Base-by-base conservation (phyloP, 2,113 vertebrate species). In the Brachionichthys hirsutus region DNA sequence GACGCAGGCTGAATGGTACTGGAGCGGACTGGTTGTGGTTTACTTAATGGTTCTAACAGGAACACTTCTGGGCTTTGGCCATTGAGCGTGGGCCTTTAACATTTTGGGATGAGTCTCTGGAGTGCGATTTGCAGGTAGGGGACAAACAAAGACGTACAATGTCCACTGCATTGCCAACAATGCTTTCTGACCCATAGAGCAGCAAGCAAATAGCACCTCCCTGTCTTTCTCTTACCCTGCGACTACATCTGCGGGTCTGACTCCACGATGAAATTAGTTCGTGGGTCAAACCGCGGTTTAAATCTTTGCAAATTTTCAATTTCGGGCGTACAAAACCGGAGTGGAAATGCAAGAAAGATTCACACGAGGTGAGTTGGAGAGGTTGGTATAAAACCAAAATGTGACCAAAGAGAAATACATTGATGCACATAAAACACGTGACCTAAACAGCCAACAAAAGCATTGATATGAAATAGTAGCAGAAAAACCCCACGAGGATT, bases 11-110 rank as follows among this genome's bases (percentile, higher is more conserved):
- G 22, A 44, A 50, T 20, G 49, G 49, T 12, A 22, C 24, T 56
- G 30, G 59, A 58, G 61, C 54, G 20, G 54, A 64, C 48, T 3
- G 17, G 41, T 20, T 55, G 70, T 62, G 59, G 52, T 54, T 61
- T 54, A 51, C 30, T 52, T 76, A 60, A 64, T 40, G 54, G 57
- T 12, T 76, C 55, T 60, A 44, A 63, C 40, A 60, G 58, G 11
- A 17, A 49, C 56, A 76, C 43, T 17, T 73, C 20, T 11, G 36
- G 64, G 57, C 50, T 17, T 6, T 24, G 30, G 16, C 13, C 54
- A 36, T 6, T 13, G 18, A 20, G 8, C 2, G 18, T 4, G 11
- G 35, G 14, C 35, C 15, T 48, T 45, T 17, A 48, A 38, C 9
- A 49, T 61, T 64, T 64, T 30, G 54, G 1, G 3, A 53, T 22